Evolutionary conservation across 2,797 vertebrate species (phyloP).

Genomic region (Cyclopterus lumpus): DNA sequence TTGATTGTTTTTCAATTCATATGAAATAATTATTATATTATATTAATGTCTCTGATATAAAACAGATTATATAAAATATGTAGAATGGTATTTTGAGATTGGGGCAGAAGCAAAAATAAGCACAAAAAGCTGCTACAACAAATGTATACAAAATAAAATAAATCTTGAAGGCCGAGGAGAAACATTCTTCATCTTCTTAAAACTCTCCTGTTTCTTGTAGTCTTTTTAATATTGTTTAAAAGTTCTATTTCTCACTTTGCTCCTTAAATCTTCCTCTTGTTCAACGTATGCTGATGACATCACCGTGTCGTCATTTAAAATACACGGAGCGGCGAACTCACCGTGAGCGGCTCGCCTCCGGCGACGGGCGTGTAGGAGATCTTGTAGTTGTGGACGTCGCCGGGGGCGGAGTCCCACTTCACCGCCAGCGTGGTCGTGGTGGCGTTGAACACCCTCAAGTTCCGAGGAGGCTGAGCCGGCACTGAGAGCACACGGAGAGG

Average conservation of each 20-base stretch:
- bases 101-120: not conserved
- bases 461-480: conserved; percentile 87
- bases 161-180: not conserved
- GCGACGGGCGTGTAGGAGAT: conserved; percentile 84
- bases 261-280: not conserved
- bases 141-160: too few species aligned
- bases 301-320: not conserved
- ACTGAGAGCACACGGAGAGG: conserved; percentile 76
- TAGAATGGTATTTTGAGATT: too few species aligned
- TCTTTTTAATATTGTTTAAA: not conserved
- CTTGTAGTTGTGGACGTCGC: conserved; percentile 91
- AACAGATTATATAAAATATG: not conserved
- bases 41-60: not conserved
- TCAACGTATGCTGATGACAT: conserved; percentile 9
- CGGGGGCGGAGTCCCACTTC: conserved; percentile 92
- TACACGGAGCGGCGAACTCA: conserved; percentile 73
- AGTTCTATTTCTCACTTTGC: too few species aligned
- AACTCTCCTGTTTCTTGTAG: not conserved
- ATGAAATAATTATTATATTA: not conserved
- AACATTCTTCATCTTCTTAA: not conserved
- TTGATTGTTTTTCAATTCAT: not conserved
- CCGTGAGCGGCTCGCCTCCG: conserved; percentile 84
- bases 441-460: conserved; percentile 92
- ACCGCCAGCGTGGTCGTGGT: conserved; percentile 89
- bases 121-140: not conserved